Conservation (phyloP, 2,797 vertebrate genomes). For the Hypotaenidia philippensis region DNA sequence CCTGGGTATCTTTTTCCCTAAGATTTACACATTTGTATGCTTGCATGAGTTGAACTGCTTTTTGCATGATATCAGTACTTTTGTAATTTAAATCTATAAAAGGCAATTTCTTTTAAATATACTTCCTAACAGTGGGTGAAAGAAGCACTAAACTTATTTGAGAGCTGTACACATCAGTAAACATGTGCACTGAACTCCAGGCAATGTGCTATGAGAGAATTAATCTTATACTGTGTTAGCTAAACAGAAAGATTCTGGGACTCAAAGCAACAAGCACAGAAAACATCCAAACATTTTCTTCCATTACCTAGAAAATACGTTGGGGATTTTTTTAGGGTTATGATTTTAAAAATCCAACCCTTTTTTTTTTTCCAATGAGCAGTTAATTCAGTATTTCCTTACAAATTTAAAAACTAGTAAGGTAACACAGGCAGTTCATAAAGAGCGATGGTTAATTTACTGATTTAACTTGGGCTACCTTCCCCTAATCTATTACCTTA, state of each 20-base stretch:
- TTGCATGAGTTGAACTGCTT: constrained; percentile 87
- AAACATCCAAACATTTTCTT: constrained; percentile 19
- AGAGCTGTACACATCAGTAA: constrained; percentile 91
- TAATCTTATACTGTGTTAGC: constrained; percentile 86
- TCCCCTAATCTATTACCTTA: not conserved
- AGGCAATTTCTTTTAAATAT: constrained; percentile 88
- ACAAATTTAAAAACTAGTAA: not conserved
- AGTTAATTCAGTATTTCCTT: not conserved
- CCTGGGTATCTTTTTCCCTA: constrained; percentile 88
- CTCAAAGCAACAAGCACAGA: constrained; percentile 45
- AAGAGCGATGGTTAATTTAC: not conserved
- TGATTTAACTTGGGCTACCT: not conserved
- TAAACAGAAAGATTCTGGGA: constrained; percentile 79
- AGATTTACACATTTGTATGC: constrained; percentile 93
- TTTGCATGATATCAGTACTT: constrained; percentile 89
- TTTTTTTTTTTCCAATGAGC: not conserved
- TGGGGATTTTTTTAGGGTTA: not conserved
- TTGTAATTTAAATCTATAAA: constrained; percentile 91
- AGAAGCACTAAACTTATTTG: constrained; percentile 86
- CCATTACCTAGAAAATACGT: constrained; percentile 18
- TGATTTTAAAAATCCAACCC: constrained; percentile 12
- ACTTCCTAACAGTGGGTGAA: constrained; percentile 85
- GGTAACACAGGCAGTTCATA: not conserved
- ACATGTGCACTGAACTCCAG: constrained; percentile 85
- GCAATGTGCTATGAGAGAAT: constrained; percentile 84